Evolutionary conservation across 2,113 vertebrate species (phyloP).

Genomic region (Promerops cafer): DNA sequence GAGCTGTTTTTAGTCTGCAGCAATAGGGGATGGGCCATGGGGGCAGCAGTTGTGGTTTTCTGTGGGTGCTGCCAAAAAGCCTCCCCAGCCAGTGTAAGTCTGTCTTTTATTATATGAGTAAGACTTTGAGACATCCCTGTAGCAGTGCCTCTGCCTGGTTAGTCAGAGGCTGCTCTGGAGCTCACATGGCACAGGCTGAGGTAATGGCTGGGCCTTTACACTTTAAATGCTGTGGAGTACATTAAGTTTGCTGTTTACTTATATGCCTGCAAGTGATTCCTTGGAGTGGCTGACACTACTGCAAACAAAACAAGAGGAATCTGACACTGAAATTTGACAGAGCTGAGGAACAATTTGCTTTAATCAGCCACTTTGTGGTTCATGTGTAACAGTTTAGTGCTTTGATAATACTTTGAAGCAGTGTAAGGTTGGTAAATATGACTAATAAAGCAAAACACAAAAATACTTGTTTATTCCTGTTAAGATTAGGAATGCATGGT

Average conservation of each 20-base stretch:
- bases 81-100: not conserved
- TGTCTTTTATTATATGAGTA: not conserved
- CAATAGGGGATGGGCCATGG: not conserved
- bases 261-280: not conserved
- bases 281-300: not conserved
- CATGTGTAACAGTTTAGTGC: not conserved
- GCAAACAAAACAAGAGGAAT: not conserved
- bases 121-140: not conserved
- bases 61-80: not conserved
- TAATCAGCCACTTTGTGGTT: not conserved
- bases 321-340: not conserved
- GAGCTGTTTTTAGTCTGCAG: not conserved
- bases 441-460: not conserved
- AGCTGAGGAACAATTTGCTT: not conserved
- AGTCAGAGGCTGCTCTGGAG: not conserved
- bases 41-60: not conserved
- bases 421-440: not conserved
- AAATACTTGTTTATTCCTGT: not conserved
- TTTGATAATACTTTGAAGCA: not conserved
- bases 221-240: not conserved
- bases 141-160: not conserved
- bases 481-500: not conserved
- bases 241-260: not conserved
- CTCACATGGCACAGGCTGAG: not conserved
- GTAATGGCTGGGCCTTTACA: not conserved